These are phyloP conservation scores for Scaptomyza graminum DNA, from an alignment of 1,140 invertebrate genomes.

Conservation along the genomic window DNA sequence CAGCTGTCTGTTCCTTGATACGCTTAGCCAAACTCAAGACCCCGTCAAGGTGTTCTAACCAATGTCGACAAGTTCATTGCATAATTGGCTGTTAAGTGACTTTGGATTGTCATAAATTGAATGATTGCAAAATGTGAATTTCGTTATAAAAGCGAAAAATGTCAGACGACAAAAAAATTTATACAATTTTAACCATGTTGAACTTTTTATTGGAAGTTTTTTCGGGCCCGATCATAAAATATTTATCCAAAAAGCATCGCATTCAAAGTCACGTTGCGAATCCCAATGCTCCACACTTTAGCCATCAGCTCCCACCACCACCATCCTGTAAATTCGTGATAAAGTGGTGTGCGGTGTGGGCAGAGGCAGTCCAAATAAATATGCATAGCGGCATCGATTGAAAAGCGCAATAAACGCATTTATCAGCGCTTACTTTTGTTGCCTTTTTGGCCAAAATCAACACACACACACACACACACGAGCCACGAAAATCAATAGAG, in stretches of 20 bases:
- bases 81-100: slow-evolving; percentile 34
- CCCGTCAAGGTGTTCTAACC: slow-evolving; percentile 46
- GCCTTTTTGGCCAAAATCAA: slow-evolving; percentile 37
- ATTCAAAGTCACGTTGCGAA: slow-evolving; percentile 20
- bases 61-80: slow-evolving; percentile 19
- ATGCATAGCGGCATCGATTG: slow-evolving; percentile 54
- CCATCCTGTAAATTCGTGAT: too few relatives aligned
- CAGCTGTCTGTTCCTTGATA: too few relatives aligned
- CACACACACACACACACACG: neutral
- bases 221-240: neutral
- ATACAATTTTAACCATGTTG: slow-evolving; percentile 3
- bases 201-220: neutral
- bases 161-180: neutral
- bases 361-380: slow-evolving; percentile 54
- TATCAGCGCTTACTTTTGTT: slow-evolving; percentile 64
- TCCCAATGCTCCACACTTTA: neutral
- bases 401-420: slow-evolving; percentile 75
- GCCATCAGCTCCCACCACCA: too few relatives aligned
- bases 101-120: too few relatives aligned
- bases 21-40: too few relatives aligned
- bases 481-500: slow-evolving; percentile 28
- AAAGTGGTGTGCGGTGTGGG: neutral
- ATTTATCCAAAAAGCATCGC: slow-evolving; percentile 12
- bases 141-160: neutral
- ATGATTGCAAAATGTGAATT: neutral